Evolutionary conservation across 2,888 invertebrate species (phyloP).

Genomic region (Sarcophaga rosellei): DNA sequence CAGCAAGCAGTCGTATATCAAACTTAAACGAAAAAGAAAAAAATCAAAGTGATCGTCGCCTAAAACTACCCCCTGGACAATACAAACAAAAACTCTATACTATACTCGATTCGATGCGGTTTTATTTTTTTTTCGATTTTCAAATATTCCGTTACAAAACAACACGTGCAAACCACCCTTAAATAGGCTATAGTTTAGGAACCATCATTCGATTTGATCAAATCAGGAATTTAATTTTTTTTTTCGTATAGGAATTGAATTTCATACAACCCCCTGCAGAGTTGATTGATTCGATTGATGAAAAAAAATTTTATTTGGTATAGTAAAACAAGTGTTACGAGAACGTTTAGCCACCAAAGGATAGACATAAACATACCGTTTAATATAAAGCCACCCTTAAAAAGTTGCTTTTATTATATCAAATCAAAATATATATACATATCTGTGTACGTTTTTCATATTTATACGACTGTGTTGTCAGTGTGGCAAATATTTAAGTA

Average conservation of each 20-base stretch:
- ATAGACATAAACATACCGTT: neutral
- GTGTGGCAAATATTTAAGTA: no score
- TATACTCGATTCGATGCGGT: neutral
- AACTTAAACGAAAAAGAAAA: no score
- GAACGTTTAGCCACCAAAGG: slow-evolving; percentile 3
- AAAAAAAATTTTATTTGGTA: neutral
- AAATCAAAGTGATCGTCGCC: neutral
- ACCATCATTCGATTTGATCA: slow-evolving; percentile 4
- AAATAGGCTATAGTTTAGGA: neutral
- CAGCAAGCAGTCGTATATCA: slow-evolving; percentile 15
- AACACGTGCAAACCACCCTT: slow-evolving; percentile 67
- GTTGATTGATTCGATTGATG: slow-evolving; percentile 26
- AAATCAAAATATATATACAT: slow-evolving; percentile 18
- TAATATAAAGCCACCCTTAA: slow-evolving; percentile 30
- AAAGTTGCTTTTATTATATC: neutral
- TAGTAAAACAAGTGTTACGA: slow-evolving; percentile 48
- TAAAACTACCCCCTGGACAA: slow-evolving; percentile 63
- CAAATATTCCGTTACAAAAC: slow-evolving; percentile 48
- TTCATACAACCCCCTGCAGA: slow-evolving; percentile 22
- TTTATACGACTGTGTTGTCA: no score
- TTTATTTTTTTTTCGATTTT: slow-evolving; percentile 4
- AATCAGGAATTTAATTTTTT: slow-evolving; percentile 37
- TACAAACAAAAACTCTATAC: neutral
- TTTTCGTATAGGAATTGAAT: slow-evolving; percentile 41
- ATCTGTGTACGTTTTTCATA: no score